Evolutionary conservation across 2,797 vertebrate genomes (phyloP).

Genomic region (Loriculus beryllinus): DNA sequence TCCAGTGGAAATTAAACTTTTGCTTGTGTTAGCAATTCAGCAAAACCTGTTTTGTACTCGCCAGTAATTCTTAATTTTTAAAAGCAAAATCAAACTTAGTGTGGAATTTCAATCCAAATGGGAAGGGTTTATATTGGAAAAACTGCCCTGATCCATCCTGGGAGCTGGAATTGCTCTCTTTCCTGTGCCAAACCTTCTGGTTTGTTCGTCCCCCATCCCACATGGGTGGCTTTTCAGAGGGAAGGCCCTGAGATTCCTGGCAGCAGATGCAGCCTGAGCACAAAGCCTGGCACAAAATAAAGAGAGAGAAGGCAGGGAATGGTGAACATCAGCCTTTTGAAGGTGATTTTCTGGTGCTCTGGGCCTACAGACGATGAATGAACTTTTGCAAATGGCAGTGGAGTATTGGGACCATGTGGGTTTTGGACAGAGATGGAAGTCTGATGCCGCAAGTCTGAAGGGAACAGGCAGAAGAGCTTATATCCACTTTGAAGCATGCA

Average conservation of each 20-base stretch:
- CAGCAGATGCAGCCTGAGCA: not conserved
- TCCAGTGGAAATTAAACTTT: not conserved
- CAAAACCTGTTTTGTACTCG: accelerated
- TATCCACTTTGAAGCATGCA: not conserved
- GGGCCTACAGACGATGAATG: not conserved
- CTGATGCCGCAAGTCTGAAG: not conserved
- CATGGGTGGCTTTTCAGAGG: not conserved
- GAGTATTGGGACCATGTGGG: accelerated
- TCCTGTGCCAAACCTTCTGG: not conserved
- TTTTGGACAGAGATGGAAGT: not conserved
- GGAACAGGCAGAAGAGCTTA: not conserved
- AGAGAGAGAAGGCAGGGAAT: accelerated
- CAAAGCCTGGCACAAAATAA: not conserved
- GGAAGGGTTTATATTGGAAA: not conserved
- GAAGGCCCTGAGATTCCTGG: not conserved
- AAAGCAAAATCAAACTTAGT: not conserved
- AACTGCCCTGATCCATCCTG: not conserved
- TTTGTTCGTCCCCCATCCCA: not conserved
- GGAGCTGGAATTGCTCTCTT: not conserved
- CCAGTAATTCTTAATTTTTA: not conserved
- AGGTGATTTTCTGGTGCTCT: not conserved
- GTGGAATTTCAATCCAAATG: not conserved
- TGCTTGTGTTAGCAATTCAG: not conserved
- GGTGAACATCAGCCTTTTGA: not conserved
- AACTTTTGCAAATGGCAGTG: not conserved